phyloP scores from a whole-genome alignment of 2,888 invertebrate species.

The Globia sparganii region DNA sequence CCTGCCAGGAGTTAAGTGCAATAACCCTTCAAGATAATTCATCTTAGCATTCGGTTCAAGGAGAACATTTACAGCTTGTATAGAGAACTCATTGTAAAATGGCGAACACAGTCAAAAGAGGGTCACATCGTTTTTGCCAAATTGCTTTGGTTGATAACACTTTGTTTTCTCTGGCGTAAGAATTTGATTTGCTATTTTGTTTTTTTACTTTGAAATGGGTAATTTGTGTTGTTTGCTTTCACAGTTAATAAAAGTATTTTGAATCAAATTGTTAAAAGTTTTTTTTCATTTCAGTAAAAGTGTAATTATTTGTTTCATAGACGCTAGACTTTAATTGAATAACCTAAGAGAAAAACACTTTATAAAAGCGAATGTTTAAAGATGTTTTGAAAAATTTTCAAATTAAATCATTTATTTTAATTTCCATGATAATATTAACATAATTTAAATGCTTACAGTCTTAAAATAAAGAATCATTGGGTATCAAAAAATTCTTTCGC shows the following conservation, averaged over 20 bases:
- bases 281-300: not conserved
- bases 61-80: constrained; percentile 24
- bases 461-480: not conserved
- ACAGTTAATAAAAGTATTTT: not conserved
- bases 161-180: constrained; percentile 26
- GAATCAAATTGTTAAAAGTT: not conserved
- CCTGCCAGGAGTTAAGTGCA: constrained; percentile 21
- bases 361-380: not conserved
- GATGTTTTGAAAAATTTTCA: not conserved
- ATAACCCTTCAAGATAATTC: constrained; percentile 33
- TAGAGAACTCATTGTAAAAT: constrained; percentile 39
- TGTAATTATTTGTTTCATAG: not conserved
- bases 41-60: constrained; percentile 38
- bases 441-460: not conserved
- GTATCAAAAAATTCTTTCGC: not conserved
- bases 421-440: not conserved
- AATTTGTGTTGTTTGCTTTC: constrained; percentile 5
- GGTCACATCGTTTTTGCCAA: not conserved
- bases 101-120: constrained; percentile 7
- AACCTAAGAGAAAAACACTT: not conserved
- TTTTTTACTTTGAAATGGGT: constrained; percentile 4
- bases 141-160: not conserved
- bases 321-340: not conserved
- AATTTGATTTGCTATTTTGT: constrained; percentile 35
- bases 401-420: not conserved